A percentile compares a stretch with the other conserved stretches of the same genome.
Evolutionary conservation across 2,888 invertebrate genomes (phyloP).

Genomic region (Pycnomerus fuliginosus): DNA sequence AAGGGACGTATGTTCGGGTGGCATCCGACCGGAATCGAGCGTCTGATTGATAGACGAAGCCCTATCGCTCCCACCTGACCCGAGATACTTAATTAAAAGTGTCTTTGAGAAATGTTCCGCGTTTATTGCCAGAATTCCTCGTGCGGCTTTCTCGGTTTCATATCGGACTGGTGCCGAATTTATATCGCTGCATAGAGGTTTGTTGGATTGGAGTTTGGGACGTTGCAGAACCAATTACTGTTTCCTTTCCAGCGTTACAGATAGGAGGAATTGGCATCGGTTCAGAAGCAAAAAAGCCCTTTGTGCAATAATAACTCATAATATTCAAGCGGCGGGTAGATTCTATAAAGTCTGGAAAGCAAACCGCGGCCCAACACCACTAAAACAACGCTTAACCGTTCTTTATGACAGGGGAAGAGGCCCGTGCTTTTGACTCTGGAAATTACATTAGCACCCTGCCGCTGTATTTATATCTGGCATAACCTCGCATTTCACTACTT

Average conservation of each 20-base stretch:
- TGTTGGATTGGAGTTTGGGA: no score
- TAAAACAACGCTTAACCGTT: slow-evolving; percentile 37
- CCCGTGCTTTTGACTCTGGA: slow-evolving; percentile 21
- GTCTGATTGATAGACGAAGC: slow-evolving; percentile 34
- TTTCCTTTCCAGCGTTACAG: no score
- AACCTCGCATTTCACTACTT: slow-evolving; percentile 32
- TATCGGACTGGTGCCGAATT: no score
- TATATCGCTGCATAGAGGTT: no score
- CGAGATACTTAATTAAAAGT: slow-evolving; percentile 42
- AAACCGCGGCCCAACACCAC: no score
- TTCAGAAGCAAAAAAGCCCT: no score
- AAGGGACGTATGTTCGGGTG: slow-evolving; percentile 24
- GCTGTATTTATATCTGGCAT: slow-evolving; percentile 32
- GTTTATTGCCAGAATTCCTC: slow-evolving; percentile 16
- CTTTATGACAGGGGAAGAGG: slow-evolving; percentile 33
- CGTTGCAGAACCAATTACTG: no score
- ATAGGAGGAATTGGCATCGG: no score
- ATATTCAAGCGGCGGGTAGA: no score
- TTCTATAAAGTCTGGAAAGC: no score
- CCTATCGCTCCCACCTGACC: slow-evolving; percentile 34
- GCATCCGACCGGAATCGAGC: slow-evolving; percentile 21
- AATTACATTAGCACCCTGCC: slow-evolving; percentile 32
- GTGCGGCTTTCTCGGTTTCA: slow-evolving; percentile 5
- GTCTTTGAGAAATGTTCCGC: slow-evolving; percentile 30
- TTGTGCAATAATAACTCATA: no score